Conservation (phyloP, 2,888 invertebrate species). For the Perithous albicinctus region DNA sequence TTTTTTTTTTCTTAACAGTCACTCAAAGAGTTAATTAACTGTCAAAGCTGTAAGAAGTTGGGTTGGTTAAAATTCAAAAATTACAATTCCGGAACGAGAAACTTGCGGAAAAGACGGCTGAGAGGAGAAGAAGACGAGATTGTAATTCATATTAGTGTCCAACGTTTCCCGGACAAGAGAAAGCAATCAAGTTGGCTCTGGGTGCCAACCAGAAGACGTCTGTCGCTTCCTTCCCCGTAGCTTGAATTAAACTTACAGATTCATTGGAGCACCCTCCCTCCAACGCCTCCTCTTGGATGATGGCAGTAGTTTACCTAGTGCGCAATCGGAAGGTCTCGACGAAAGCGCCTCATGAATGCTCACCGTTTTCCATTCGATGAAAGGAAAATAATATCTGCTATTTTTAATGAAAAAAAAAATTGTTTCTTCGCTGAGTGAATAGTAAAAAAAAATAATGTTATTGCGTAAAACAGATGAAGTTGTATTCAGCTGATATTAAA, state of each 20-base stretch:
- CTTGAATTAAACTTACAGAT: conserved; percentile 67
- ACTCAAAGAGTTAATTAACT: background rate
- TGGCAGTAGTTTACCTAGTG: conserved; percentile 2
- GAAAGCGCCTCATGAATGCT: conserved; percentile 20
- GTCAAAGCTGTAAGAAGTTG: background rate
- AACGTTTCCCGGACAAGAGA: conserved; percentile 49
- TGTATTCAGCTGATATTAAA: too few species aligned
- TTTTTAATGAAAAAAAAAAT: background rate
- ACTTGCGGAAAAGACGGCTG: background rate
- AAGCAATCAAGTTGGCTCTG: conserved; percentile 67
- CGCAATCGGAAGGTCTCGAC: conserved; percentile 18
- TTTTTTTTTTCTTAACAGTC: background rate
- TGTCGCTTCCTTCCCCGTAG: conserved; percentile 50
- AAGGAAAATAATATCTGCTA: background rate
- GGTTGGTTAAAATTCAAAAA: background rate
- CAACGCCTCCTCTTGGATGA: background rate
- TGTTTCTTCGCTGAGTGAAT: background rate
- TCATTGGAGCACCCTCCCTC: conserved; percentile 46
- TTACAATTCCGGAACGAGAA: conserved; percentile 14
- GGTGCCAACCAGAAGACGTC: conserved; percentile 42
- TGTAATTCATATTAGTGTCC: conserved; percentile 68
- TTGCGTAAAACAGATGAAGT: too few species aligned
- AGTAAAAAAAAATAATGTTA: too few species aligned
- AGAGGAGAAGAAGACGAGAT: conserved; percentile 42
- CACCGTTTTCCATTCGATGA: conserved; percentile 10